Evolutionary conservation across 2,888 invertebrate species (phyloP).

Genomic region (Coleophora deauratella): DNA sequence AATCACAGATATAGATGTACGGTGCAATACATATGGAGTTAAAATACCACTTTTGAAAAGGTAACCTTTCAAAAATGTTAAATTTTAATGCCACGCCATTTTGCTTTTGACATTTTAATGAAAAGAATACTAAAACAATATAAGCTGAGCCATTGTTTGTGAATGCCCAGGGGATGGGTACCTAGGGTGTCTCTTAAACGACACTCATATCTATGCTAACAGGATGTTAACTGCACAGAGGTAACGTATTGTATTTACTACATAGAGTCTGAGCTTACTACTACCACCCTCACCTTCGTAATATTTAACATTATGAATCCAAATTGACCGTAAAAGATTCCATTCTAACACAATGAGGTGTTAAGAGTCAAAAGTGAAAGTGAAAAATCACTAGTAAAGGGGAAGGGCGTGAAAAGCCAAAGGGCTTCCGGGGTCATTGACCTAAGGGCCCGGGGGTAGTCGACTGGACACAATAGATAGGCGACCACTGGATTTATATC

Average conservation of each 20-base stretch:
- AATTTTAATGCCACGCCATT: conserved; percentile 40
- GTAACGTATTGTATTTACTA: too few species aligned
- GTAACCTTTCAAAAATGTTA: conserved; percentile 3
- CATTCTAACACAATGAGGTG: conserved; percentile 30
- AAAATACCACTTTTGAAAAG: conserved; percentile 28
- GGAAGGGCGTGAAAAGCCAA: conserved; percentile 23
- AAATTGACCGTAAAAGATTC: too few species aligned
- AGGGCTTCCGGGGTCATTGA: conserved; percentile 51
- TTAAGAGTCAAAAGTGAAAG: conserved; percentile 39
- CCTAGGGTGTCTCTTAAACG: too few species aligned
- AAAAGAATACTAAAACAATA: conserved; percentile 26
- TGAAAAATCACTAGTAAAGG: conserved; percentile 27
- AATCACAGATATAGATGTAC: too few species aligned
- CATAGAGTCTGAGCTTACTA: too few species aligned
- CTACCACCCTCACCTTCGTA: too few species aligned
- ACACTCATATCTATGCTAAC: too few species aligned
- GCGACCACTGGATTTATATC: conserved; percentile 2
- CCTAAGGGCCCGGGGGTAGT: conserved; percentile 41
- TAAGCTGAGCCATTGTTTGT: neutral
- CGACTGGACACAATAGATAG: conserved; percentile 50
- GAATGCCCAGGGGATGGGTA: neutral
- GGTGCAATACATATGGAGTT: too few species aligned
- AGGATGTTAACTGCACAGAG: too few species aligned
- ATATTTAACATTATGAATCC: too few species aligned
- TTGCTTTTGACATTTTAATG: conserved; percentile 53